phyloP scores from a whole-genome alignment of 2,888 invertebrate genomes.

The Trissolcus brochymenae region DNA sequence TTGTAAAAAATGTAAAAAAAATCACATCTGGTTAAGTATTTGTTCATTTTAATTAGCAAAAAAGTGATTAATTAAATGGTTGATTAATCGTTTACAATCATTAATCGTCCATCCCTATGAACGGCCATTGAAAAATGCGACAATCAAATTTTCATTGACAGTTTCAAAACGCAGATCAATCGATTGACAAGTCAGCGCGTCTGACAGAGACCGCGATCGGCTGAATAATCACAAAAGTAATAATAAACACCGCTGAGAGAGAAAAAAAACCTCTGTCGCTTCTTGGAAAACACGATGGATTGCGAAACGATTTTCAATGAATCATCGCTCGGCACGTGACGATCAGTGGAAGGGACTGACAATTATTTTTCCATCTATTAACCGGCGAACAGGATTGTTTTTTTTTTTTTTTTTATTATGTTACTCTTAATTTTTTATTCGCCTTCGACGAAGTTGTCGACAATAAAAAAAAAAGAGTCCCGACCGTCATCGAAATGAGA shows the following conservation, averaged over 20 bases:
- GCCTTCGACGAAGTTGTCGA: slow-evolving; percentile 19
- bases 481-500: slow-evolving; percentile 3
- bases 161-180: no score
- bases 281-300: slow-evolving; percentile 51
- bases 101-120: no score
- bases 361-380: slow-evolving; percentile 54
- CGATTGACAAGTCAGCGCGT: no score
- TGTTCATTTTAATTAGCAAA: no score
- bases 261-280: slow-evolving; percentile 26
- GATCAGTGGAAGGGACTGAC: slow-evolving; percentile 31
- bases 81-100: no score
- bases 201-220: slow-evolving; percentile 20
- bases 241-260: slow-evolving; percentile 37
- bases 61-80: no score
- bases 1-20: no score
- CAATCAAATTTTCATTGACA: no score
- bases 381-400: slow-evolving; percentile 25
- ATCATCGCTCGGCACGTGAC: slow-evolving; percentile 53
- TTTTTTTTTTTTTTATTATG: slow-evolving; percentile 17
- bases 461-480: background rate
- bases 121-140: no score
- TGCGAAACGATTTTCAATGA: slow-evolving; percentile 57
- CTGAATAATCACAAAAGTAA: slow-evolving; percentile 44
- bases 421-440: slow-evolving; percentile 9
- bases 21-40: no score